phyloP scores from a whole-genome alignment of 2,113 vertebrate species.

The mouse (Mus musculus) region GRCm39 chr7:141978501-141979000 shows the following conservation, averaged over 20 bases:
- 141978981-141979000: not conserved
- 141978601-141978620: not conserved
- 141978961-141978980: not conserved
- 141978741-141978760: not conserved
- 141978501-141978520: not conserved
- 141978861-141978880: not conserved
- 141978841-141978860: not conserved
- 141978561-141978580: not conserved
- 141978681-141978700: not conserved
- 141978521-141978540: not conserved
- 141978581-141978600: not conserved
- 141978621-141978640: not conserved
- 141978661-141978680: not conserved
- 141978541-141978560: not conserved
- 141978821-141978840: not conserved
- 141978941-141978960: not conserved
- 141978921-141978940: too few relatives aligned
- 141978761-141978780: not conserved
- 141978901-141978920: not conserved
- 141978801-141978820: not conserved
- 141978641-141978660: not conserved
- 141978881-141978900: not conserved
- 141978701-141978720: not conserved
- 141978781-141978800: not conserved
- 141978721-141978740: not conserved